These are phyloP conservation scores for Parnassius mnemosyne DNA, from an alignment of 2,888 invertebrate genomes.

Conservation along the genomic window DNA sequence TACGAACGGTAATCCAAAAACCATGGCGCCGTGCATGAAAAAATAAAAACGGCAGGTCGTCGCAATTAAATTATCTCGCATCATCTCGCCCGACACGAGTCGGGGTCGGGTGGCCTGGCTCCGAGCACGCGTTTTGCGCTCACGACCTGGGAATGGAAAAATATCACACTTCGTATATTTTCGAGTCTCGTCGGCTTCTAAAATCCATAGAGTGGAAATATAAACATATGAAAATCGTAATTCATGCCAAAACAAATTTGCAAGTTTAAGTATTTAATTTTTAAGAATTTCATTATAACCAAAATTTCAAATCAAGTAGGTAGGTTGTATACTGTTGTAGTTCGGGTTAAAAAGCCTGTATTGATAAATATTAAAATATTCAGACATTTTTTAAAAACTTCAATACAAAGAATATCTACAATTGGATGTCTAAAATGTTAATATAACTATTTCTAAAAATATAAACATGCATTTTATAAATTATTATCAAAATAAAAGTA, in stretches of 20 bases:
- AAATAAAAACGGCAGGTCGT: slow-evolving; percentile 38
- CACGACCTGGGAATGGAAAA: slow-evolving; percentile 2
- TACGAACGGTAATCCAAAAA: slow-evolving; percentile 20
- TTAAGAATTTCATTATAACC: no score
- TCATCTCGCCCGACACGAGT: slow-evolving; percentile 49
- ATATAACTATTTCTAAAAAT: no score
- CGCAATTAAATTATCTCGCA: slow-evolving; percentile 72
- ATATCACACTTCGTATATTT: slow-evolving; percentile 5
- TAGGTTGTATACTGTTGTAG: no score
- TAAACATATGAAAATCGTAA: slow-evolving; percentile 2
- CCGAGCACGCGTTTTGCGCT: slow-evolving; percentile 12
- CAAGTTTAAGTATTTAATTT: no score
- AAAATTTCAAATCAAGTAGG: no score
- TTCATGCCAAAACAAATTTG: not conserved
- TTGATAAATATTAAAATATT: no score
- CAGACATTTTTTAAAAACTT: no score
- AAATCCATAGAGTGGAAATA: slow-evolving; percentile 13
- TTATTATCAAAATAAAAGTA: no score
- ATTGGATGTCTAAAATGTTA: no score
- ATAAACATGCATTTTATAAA: no score
- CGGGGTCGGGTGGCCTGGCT: slow-evolving; percentile 18
- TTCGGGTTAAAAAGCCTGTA: no score
- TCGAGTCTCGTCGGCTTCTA: slow-evolving; percentile 2
- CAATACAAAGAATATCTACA: no score
- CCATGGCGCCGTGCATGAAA: slow-evolving; percentile 3